phyloP scores from a whole-genome alignment of 2,797 vertebrate genomes.

The Parotocinclus haroldoi region DNA sequence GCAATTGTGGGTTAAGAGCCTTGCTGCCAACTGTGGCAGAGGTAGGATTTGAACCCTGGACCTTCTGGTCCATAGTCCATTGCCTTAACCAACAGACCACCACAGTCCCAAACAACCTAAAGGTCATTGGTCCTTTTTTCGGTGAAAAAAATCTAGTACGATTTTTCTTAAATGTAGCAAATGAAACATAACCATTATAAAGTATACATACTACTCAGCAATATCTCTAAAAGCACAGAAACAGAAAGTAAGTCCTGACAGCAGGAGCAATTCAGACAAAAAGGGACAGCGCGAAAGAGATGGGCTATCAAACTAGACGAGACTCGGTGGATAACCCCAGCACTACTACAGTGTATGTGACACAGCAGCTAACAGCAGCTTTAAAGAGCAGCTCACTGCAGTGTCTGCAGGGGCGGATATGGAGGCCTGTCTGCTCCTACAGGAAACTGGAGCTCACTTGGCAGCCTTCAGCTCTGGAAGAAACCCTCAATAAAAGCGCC shows the following conservation, averaged over 20 bases:
- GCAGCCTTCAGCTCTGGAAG: conserved; percentile 47
- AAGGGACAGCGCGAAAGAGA: not conserved
- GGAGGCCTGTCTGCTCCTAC: conserved; percentile 49
- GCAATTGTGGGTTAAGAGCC: no score
- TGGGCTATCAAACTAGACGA: not conserved
- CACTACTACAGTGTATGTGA: conserved; percentile 43
- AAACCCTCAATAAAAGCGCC: conserved; percentile 50
- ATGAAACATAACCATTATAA: not conserved
- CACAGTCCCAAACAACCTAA: no score
- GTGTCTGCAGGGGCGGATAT: conserved; percentile 40
- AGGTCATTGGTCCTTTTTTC: no score
- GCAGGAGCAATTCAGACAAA: not conserved
- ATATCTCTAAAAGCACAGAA: no score
- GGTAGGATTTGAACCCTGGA: no score
- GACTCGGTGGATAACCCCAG: conserved; percentile 41
- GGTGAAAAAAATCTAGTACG: no score
- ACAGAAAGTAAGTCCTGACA: conserved; percentile 3
- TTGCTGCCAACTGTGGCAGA: no score
- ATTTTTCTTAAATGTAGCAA: no score
- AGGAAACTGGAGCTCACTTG: conserved; percentile 40
- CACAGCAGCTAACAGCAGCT: conserved; percentile 41
- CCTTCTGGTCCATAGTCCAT: no score
- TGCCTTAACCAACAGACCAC: no score
- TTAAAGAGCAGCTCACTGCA: conserved; percentile 42
- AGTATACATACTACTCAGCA: not conserved